These are phyloP conservation scores for Hemitrygon akajei DNA, from an alignment of 2,797 vertebrate genomes.

Conservation along the genomic window DNA sequence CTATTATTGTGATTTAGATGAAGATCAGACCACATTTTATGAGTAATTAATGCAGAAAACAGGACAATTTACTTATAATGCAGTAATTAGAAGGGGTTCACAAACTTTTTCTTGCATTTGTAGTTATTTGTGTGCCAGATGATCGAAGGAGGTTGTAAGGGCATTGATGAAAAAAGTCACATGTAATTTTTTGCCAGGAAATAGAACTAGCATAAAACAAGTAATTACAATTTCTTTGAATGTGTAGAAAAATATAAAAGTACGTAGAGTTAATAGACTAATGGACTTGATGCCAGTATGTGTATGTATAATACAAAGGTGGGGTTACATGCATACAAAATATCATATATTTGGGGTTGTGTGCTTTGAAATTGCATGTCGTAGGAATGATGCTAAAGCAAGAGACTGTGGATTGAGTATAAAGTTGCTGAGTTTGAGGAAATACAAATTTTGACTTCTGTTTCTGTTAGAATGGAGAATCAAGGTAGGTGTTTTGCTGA, in stretches of 20 bases:
- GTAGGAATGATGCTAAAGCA: neutral
- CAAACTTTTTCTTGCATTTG: too few species aligned
- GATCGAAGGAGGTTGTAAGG: neutral
- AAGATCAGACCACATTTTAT: too few species aligned
- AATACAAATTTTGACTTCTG: neutral
- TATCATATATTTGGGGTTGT: neutral
- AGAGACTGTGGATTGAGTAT: neutral
- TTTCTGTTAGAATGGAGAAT: neutral
- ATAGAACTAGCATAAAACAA: neutral
- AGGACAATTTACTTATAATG: too few species aligned
- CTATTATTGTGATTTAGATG: too few species aligned
- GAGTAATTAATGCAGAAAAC: too few species aligned
- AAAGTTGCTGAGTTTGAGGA: neutral
- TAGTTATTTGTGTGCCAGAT: too few species aligned
- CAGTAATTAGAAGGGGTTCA: neutral
- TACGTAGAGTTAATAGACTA: neutral
- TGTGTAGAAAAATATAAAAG: neutral
- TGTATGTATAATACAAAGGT: neutral
- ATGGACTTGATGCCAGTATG: neutral
- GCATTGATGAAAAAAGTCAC: neutral
- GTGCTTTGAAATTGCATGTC: neutral
- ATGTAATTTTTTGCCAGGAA: neutral
- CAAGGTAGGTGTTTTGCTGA: neutral
- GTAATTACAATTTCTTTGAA: too few species aligned
- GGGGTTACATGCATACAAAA: neutral